A percentile compares a stretch with the other conserved stretches of the same genome.
Evolutionary conservation across 64 coral and sea anemone species (phyloP).

Genomic region (Dendrophyllia cribrosa): DNA sequence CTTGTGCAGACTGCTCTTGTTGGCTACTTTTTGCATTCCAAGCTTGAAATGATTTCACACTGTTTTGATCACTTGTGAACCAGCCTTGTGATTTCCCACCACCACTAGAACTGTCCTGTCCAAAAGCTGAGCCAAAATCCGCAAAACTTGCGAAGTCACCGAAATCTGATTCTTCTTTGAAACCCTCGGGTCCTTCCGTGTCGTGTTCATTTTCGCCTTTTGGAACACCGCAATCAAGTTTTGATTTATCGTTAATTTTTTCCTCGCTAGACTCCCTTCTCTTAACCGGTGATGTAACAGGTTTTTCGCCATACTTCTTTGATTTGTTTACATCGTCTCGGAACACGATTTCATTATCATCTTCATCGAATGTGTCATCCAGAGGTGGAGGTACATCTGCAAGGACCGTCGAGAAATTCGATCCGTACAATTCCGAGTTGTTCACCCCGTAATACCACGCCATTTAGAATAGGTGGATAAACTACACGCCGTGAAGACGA

Average conservation of each 20-base stretch:
- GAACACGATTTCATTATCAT: constrained; percentile 84
- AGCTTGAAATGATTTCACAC: background rate
- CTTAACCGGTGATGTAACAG: background rate
- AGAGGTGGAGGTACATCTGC: constrained; percentile 80
- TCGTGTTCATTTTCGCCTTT: background rate
- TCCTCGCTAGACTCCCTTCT: background rate
- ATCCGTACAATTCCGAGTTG: constrained; percentile 71
- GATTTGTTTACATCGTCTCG: constrained; percentile 24
- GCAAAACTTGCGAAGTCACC: constrained; percentile 68
- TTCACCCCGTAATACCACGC: constrained; percentile 48
- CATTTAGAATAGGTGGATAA: background rate
- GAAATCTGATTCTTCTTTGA: constrained; percentile 51
- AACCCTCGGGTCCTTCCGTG: background rate
- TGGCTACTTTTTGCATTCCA: background rate
- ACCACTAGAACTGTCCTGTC: background rate
- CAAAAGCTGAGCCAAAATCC: constrained; percentile 65
- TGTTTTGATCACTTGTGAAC: constrained; percentile 9
- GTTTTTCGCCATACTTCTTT: background rate
- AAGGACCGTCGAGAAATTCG: constrained; percentile 79
- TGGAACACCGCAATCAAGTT: background rate
- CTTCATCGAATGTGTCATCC: constrained; percentile 66
- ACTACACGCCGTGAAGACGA: background rate
- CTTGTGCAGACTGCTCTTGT: background rate
- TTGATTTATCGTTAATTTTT: constrained; percentile 23
- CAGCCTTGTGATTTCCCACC: background rate